Percentiles rank a stretch among this genome's conserved stretches.
phyloP scores from a whole-genome alignment of 2,113 vertebrate genomes.

The Laticauda laticaudata region DNA sequence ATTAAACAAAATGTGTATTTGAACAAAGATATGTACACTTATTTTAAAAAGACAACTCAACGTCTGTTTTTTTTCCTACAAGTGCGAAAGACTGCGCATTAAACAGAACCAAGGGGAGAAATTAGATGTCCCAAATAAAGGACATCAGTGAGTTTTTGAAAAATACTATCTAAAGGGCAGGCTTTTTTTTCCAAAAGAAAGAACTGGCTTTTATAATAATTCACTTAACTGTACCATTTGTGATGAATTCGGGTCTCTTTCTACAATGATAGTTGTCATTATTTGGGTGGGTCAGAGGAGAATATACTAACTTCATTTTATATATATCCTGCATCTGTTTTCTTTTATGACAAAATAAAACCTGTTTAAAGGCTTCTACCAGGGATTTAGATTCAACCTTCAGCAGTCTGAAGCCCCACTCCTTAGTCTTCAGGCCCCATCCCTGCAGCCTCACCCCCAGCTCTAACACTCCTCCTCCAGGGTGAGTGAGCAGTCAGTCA shows the following conservation, averaged over 20 bases:
- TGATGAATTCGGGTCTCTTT: background rate
- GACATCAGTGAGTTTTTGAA: background rate
- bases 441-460: background rate
- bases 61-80: background rate
- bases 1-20: background rate
- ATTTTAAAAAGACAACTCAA: background rate
- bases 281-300: background rate
- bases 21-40: background rate
- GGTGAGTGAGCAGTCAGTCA: too few species aligned
- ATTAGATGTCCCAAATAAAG: background rate
- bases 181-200: background rate
- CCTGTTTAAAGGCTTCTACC: background rate
- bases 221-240: background rate
- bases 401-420: background rate
- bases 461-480: background rate
- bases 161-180: background rate
- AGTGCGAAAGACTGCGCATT: background rate
- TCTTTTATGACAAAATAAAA: background rate
- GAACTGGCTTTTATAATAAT: background rate
- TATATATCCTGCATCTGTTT: background rate
- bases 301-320: background rate
- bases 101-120: background rate
- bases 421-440: background rate
- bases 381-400: background rate
- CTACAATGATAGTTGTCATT: background rate